Percentiles rank a stretch among this genome's conserved stretches.
These are phyloP conservation scores for Notarius lentiginosus DNA, from an alignment of 2,113 vertebrate genomes.

Conservation along the genomic window DNA sequence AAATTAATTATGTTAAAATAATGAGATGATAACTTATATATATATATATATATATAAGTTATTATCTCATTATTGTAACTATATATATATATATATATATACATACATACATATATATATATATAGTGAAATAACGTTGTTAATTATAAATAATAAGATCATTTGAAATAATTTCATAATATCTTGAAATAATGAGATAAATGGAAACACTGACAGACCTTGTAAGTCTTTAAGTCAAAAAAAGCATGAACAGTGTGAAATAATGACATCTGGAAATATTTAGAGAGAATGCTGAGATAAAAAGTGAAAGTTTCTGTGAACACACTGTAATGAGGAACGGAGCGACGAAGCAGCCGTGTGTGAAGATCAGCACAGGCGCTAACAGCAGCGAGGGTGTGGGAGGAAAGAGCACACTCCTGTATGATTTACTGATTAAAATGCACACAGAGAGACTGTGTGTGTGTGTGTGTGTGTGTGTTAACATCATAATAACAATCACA, in stretches of 20 bases:
- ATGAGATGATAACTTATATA: too few relatives aligned
- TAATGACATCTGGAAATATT: background rate
- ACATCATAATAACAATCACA: constrained; percentile 32
- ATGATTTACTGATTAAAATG: constrained; percentile 26
- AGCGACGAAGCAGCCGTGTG: background rate
- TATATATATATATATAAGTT: too few relatives aligned
- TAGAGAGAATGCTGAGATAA: background rate
- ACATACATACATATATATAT: too few relatives aligned
- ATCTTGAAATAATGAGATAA: background rate
- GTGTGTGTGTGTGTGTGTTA: constrained; percentile 13
- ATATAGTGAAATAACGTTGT: too few relatives aligned
- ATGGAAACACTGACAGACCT: background rate
- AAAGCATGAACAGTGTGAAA: background rate
- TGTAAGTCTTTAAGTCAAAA: background rate
- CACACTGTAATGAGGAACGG: background rate
- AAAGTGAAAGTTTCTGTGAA: background rate
- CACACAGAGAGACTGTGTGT: background rate
- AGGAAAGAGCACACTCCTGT: background rate
- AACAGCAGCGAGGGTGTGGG: background rate
- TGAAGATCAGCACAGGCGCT: background rate
- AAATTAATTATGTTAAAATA: too few relatives aligned
- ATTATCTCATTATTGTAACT: too few relatives aligned
- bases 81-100: too few relatives aligned
- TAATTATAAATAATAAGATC: too few relatives aligned
- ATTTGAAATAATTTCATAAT: too few relatives aligned